A percentile compares a stretch with the other conserved stretches of the same genome.
Conservation (phyloP, 2,797 vertebrate species). For the Tapirus indicus region DNA sequence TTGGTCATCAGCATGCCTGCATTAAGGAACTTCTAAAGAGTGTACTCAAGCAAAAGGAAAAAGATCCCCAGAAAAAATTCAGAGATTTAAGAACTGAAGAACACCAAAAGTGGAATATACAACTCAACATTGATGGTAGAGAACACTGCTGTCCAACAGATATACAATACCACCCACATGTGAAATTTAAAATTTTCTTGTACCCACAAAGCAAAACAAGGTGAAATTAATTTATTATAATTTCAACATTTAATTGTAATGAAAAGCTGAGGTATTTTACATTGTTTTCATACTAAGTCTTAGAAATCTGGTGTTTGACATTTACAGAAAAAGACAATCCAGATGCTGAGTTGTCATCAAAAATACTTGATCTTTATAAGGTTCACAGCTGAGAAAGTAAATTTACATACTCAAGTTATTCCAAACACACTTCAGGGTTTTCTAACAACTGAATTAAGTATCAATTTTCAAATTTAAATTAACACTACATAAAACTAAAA, state of each 20-base stretch:
- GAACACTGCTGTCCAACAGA: neutral
- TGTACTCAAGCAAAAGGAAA: neutral
- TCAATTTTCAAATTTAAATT: conserved; percentile 2
- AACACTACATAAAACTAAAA: neutral
- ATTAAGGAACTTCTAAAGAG: neutral
- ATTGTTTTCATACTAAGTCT: neutral
- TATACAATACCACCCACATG: neutral
- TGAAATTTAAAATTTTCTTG: neutral
- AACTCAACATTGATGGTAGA: neutral
- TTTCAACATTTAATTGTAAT: neutral
- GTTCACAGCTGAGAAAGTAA: neutral
- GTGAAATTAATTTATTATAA: neutral
- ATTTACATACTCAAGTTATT: neutral
- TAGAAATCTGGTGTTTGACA: conserved; percentile 8
- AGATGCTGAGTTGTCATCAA: neutral
- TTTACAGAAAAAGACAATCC: neutral
- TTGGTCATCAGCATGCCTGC: neutral
- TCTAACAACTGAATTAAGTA: neutral
- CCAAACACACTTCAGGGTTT: neutral
- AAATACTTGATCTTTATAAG: conserved; percentile 25
- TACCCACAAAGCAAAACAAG: neutral
- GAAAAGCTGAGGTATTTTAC: neutral
- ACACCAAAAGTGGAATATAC: neutral
- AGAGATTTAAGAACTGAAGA: neutral
- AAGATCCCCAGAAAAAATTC: neutral